These are phyloP conservation scores for Leptinotarsa juncta DNA, from an alignment of 2,888 invertebrate species.

Conservation along the genomic window DNA sequence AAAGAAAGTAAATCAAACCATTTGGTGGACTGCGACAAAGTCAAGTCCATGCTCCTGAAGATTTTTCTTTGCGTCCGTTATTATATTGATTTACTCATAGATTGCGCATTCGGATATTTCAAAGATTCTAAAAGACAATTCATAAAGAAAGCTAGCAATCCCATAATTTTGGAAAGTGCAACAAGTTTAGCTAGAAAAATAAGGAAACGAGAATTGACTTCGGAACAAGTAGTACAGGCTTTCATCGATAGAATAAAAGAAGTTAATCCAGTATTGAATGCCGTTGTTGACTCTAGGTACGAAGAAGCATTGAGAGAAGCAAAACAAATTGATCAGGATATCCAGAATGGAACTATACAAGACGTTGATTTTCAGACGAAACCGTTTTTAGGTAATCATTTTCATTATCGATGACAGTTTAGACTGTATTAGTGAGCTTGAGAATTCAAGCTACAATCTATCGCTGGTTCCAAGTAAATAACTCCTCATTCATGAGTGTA, in stretches of 20 bases:
- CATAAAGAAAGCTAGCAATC: slow-evolving; percentile 62
- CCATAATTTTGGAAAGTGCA: slow-evolving; percentile 73
- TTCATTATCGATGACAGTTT: too few species aligned
- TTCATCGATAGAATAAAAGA: slow-evolving; percentile 83
- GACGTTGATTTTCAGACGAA: slow-evolving; percentile 75
- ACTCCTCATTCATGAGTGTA: too few species aligned
- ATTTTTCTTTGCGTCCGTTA: slow-evolving; percentile 62
- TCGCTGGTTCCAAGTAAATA: too few species aligned
- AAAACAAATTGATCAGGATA: slow-evolving; percentile 75
- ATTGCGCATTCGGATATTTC: slow-evolving; percentile 63
- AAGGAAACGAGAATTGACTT: slow-evolving; percentile 71
- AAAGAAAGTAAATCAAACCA: neutral
- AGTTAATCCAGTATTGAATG: slow-evolving; percentile 81
- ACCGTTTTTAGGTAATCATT: slow-evolving; percentile 77
- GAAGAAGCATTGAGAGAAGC: slow-evolving; percentile 84
- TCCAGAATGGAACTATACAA: slow-evolving; percentile 71
- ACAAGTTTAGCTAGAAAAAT: slow-evolving; percentile 76
- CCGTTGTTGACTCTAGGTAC: slow-evolving; percentile 85
- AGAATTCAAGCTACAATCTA: too few species aligned
- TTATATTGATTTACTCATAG: slow-evolving; percentile 66
- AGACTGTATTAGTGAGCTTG: too few species aligned
- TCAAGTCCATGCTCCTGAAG: slow-evolving; percentile 32
- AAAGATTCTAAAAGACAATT: slow-evolving; percentile 60
- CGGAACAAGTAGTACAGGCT: slow-evolving; percentile 76
- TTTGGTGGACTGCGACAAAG: slow-evolving; percentile 23